Percentiles rank a stretch among this genome's conserved stretches.
Conservation (phyloP, 2,113 vertebrate genomes). For the Morone saxatilis region DNA sequence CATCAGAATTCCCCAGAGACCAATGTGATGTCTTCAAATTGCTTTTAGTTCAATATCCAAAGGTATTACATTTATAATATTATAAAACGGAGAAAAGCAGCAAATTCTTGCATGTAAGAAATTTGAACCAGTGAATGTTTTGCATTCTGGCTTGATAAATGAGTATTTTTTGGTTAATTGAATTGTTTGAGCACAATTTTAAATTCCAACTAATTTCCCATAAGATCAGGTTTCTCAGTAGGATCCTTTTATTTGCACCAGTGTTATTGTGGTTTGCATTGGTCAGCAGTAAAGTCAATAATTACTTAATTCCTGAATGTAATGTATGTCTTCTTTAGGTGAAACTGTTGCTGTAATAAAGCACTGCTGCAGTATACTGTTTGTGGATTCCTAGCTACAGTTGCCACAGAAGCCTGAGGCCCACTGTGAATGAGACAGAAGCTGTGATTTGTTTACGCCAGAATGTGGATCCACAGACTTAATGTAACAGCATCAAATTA, state of each 20-base stretch:
- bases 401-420: slow-evolving; percentile 51
- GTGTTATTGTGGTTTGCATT: background rate
- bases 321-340: slow-evolving; percentile 6
- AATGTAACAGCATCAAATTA: slow-evolving; percentile 58
- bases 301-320: slow-evolving; percentile 1
- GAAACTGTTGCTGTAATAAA: slow-evolving; percentile 4
- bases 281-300: background rate
- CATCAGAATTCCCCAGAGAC: background rate
- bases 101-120: background rate
- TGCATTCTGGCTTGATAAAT: background rate
- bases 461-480: slow-evolving; percentile 31
- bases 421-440: slow-evolving; percentile 41
- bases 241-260: background rate
- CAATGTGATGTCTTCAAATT: background rate
- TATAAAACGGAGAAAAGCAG: background rate
- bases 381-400: slow-evolving; percentile 32
- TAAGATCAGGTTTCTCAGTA: background rate
- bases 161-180: background rate
- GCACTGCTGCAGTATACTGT: slow-evolving; percentile 9
- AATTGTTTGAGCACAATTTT: background rate
- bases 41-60: background rate
- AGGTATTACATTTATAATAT: background rate
- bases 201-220: background rate
- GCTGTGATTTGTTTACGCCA: slow-evolving; percentile 58
- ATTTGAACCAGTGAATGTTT: background rate